Base-by-base conservation (phyloP, 2,888 invertebrate genomes). In the Serrognathus titanus region DNA sequence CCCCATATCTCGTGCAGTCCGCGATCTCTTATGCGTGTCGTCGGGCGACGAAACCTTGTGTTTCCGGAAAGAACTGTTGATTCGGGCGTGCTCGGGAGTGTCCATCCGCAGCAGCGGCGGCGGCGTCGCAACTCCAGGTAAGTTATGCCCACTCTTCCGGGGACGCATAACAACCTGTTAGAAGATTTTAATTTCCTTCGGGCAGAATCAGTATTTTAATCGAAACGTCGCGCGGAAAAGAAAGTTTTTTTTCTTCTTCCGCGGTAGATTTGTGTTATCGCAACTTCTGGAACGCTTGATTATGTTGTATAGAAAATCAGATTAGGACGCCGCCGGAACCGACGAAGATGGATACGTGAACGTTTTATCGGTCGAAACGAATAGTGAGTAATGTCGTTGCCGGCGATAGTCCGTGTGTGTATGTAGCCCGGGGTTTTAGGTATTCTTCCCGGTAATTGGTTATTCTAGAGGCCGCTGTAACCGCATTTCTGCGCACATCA, bases 11-110 rank as follows among this genome's bases (percentile, higher is more conserved):
- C 54, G 59, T 55, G 55, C 60, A 60, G 60, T 60, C 46, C 58
- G 58, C 56, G 60, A 58, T 58, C 53, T 60, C 58, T 60, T 55
- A 60, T 55, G 58, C 53, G 51, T 53, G 43, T 60, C 55, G 58
- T 60, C 60, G 60, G 60, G 58, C 48, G 60, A 48, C 43, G 43
- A 41, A 53, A 46, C 38, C 20, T 56, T 37, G 40, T 35, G 49
- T 35, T 39, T 53, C 50, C 60, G 48, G 55, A 48, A 57, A 58
- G 53, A 60, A 60, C 60, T 60, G 60, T 60, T 60, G 60, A 60
- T 58, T 60, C 60, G 55, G 48, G 53, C 58, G 57, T 55, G 57
- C 51, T 60, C 58, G 58, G 52, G 45, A 41, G 52, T 45, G 36
- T 16, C 36, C 13, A 39, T 31, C 38, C 39, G 51, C 10, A 51